phyloP scores from a whole-genome alignment of 2,113 vertebrate genomes.

The Zosterops lateralis region DNA sequence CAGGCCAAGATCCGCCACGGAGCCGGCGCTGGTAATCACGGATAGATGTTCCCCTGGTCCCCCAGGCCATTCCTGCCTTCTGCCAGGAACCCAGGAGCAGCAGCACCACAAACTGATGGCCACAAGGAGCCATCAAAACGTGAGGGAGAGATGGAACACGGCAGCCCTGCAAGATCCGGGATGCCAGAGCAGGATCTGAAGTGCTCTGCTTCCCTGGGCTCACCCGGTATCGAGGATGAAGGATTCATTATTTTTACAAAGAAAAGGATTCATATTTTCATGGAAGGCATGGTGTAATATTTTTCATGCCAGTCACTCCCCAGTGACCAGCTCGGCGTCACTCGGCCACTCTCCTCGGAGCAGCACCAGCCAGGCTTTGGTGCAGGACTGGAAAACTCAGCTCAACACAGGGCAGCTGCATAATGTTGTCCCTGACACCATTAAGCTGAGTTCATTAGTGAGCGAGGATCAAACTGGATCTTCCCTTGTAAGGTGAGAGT shows the following conservation, averaged over 20 bases:
- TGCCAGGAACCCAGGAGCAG: constrained; percentile 39
- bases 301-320: background rate
- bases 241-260: background rate
- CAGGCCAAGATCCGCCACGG: constrained; percentile 66
- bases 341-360: background rate
- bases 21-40: constrained; percentile 13
- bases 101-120: constrained; percentile 31
- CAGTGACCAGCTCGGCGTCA: background rate
- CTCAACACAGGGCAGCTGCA: background rate
- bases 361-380: background rate
- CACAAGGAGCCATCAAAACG: constrained; percentile 16
- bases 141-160: background rate
- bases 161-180: constrained; percentile 2
- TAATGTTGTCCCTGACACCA: background rate
- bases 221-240: background rate
- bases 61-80: constrained; percentile 37
- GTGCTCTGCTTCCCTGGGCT: constrained; percentile 13
- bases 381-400: background rate
- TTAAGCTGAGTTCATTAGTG: constrained; percentile 20
- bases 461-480: constrained; percentile 29
- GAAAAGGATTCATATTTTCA: background rate
- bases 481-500: background rate
- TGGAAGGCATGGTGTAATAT: background rate
- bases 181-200: background rate
- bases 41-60: constrained; percentile 13